phyloP scores from a whole-genome alignment of 2,113 vertebrate species.

The Lathamus discolor region DNA sequence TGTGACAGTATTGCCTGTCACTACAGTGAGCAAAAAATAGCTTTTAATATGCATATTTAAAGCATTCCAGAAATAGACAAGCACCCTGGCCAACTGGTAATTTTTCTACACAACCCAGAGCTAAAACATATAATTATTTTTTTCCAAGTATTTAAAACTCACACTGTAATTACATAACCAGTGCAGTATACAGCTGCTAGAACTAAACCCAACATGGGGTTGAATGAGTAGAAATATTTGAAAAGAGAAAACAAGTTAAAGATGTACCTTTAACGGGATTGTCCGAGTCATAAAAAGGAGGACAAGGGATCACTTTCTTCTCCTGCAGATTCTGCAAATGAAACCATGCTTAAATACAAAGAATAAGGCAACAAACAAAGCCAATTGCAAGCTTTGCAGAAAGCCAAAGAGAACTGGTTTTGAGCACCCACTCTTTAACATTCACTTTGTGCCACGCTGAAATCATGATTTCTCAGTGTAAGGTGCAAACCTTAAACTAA shows the following conservation, averaged over 20 bases:
- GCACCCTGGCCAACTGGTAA: background rate
- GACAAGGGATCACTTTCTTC: constrained; percentile 92
- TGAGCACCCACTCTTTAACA: background rate
- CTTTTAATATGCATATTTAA: background rate
- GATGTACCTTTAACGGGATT: constrained; percentile 91
- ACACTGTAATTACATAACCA: background rate
- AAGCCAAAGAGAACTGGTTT: background rate
- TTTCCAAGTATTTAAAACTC: background rate
- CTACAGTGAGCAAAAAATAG: background rate
- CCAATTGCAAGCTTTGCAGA: background rate
- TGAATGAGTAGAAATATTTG: background rate
- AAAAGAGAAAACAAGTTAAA: background rate
- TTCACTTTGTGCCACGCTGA: background rate
- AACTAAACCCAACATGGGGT: background rate
- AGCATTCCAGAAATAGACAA: background rate
- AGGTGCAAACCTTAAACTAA: background rate
- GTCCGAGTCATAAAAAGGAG: constrained; percentile 88
- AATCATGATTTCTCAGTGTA: background rate
- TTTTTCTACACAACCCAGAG: background rate
- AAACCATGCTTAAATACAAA: background rate
- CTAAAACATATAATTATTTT: background rate
- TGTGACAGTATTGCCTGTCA: background rate
- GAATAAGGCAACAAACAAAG: background rate
- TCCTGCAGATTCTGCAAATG: constrained; percentile 85
- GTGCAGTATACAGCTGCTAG: background rate